These are phyloP conservation scores for Megaustenia siamemsis DNA, from an alignment of 2,888 invertebrate genomes.

Conservation along the genomic window DNA sequence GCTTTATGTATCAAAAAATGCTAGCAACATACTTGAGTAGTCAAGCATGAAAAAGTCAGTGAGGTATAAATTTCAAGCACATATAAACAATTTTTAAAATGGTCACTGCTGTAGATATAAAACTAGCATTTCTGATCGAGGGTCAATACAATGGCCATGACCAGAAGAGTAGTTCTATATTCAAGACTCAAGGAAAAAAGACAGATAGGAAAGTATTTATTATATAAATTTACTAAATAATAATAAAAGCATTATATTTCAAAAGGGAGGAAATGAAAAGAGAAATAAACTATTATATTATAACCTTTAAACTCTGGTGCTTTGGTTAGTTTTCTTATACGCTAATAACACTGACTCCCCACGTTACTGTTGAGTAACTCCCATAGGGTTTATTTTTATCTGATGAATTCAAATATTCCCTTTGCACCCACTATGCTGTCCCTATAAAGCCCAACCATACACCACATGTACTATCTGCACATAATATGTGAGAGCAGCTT, in stretches of 20 bases:
- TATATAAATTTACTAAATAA: too few species aligned
- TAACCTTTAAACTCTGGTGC: background rate
- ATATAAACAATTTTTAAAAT: conserved; percentile 31
- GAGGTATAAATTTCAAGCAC: background rate
- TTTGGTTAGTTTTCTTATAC: background rate
- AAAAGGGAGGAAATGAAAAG: background rate
- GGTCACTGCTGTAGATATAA: conserved; percentile 30
- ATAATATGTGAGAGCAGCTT: conserved; percentile 25
- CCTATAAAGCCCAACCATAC: conserved; percentile 28
- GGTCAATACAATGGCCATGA: conserved; percentile 32
- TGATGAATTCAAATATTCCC: background rate
- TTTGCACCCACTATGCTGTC: background rate
- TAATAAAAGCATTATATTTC: background rate
- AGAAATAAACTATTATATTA: background rate
- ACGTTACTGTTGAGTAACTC: background rate
- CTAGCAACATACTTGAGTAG: conserved; percentile 9
- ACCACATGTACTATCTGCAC: conserved; percentile 9
- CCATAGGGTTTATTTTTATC: conserved; percentile 2
- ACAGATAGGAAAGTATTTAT: background rate
- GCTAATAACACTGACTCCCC: background rate
- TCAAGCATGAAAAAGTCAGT: background rate
- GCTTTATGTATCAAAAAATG: background rate
- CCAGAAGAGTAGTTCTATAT: conserved; percentile 29
- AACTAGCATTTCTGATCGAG: conserved; percentile 37
- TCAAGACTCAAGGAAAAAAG: background rate